phyloP scores from a whole-genome alignment of 2,797 vertebrate species.

The Crocodylus rhombifer region DNA sequence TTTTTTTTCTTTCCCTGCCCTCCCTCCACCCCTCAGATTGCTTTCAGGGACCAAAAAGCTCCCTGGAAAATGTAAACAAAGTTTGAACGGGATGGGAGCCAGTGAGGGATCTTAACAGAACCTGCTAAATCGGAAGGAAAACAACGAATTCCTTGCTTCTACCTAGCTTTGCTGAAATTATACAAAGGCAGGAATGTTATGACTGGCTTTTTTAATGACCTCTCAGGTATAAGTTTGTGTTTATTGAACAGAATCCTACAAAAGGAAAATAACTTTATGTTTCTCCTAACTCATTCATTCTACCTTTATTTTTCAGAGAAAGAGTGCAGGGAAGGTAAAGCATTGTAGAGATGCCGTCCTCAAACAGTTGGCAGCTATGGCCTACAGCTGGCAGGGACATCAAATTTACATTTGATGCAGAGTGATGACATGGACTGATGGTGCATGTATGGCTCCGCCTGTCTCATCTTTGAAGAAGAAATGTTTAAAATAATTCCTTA shows the following conservation, averaged over 20 bases:
- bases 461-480: not conserved
- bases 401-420: not conserved
- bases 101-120: conserved; percentile 29
- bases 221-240: not conserved
- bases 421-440: not conserved
- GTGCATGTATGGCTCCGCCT: not conserved
- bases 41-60: conserved; percentile 51
- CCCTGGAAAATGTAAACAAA: conserved; percentile 56
- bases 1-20: conserved; percentile 55
- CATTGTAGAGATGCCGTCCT: conserved; percentile 22
- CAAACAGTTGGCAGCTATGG: not conserved
- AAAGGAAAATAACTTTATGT: conserved; percentile 17
- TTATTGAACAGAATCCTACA: conserved; percentile 6
- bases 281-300: conserved; percentile 58
- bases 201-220: conserved; percentile 8
- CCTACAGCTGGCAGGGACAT: not conserved
- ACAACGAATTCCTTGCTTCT: conserved; percentile 28
- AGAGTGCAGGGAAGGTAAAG: not conserved
- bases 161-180: conserved; percentile 38
- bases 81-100: conserved; percentile 37
- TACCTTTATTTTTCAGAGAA: conserved; percentile 52
- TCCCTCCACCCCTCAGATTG: not conserved
- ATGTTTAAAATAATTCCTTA: not conserved
- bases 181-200: conserved; percentile 9
- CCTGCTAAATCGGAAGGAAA: conserved; percentile 65